These are phyloP conservation scores for Sebastes itinus DNA, from an alignment of 2,797 vertebrate species.

Conservation along the genomic window DNA sequence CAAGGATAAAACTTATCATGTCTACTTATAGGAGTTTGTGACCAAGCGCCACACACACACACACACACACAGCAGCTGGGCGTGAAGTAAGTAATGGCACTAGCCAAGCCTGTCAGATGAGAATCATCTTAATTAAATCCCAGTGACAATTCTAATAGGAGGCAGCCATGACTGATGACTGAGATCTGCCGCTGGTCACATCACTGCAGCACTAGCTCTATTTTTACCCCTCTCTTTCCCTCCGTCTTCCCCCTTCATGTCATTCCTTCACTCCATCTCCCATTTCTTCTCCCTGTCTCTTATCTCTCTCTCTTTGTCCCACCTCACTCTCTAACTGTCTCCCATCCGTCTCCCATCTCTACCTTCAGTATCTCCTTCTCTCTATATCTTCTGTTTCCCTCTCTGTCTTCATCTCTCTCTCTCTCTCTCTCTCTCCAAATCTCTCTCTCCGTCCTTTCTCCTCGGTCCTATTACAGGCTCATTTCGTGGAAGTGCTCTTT, in stretches of 20 bases:
- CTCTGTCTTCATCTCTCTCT: background rate
- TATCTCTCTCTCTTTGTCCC: constrained; percentile 5
- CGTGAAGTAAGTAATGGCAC: constrained; percentile 76
- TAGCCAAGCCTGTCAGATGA: constrained; percentile 79
- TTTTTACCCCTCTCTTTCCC: constrained; percentile 67
- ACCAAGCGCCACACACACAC: constrained; percentile 16
- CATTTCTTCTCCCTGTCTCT: constrained; percentile 3
- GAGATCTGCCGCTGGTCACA: constrained; percentile 73
- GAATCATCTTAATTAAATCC: constrained; percentile 85
- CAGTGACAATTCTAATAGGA: constrained; percentile 81
- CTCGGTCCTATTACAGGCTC: constrained; percentile 22
- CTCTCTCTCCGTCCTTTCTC: background rate
- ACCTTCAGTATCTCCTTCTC: background rate
- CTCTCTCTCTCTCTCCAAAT: background rate
- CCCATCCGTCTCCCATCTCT: constrained; percentile 2
- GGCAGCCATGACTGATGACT: constrained; percentile 80
- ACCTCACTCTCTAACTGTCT: background rate
- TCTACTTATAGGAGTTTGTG: constrained; percentile 17
- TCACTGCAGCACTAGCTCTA: constrained; percentile 66
- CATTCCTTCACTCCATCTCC: constrained; percentile 33
- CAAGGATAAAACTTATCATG: background rate
- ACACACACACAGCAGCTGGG: constrained; percentile 32
- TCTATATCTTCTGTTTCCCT: background rate
- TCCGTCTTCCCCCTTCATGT: constrained; percentile 36
- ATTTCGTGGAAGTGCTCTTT: constrained; percentile 44